Evolutionary conservation across 2,113 vertebrate genomes (phyloP).

Genomic region (Columbina picui): DNA sequence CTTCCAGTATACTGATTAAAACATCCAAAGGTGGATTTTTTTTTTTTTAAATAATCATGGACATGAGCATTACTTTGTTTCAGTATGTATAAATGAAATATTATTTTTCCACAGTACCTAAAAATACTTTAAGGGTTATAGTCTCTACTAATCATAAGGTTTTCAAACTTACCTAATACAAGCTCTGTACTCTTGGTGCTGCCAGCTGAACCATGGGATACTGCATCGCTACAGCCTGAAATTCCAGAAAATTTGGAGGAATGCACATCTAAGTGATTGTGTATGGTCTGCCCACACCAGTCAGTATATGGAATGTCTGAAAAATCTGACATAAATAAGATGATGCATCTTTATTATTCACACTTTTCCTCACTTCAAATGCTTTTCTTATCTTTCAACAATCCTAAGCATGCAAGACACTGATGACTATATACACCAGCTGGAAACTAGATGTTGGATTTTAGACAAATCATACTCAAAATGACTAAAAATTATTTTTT

Average conservation of each 20-base stretch:
- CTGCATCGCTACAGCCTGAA: conserved; percentile 93
- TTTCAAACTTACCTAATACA: conserved; percentile 83
- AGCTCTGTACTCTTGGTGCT: conserved; percentile 91
- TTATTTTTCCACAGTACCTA: not conserved
- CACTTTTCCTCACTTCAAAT: not conserved
- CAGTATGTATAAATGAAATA: not conserved
- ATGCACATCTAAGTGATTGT: conserved; percentile 93
- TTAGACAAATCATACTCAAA: not conserved
- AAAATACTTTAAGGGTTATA: not conserved
- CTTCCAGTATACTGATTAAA: not conserved
- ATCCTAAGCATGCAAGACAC: not conserved
- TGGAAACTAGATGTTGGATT: not conserved
- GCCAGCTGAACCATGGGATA: conserved; percentile 90
- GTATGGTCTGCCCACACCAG: conserved; percentile 90
- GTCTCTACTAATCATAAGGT: not conserved
- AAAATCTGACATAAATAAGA: conserved; percentile 82
- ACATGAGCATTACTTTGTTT: not conserved
- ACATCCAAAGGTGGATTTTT: not conserved
- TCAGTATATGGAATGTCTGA: conserved; percentile 90
- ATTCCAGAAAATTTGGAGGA: conserved; percentile 94
- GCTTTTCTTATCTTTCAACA: not conserved
- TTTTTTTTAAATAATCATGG: too few species aligned
- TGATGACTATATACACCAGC: not conserved
- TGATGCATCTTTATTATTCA: not conserved
- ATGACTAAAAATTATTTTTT: not conserved